Evolutionary conservation across 2,888 invertebrate genomes (phyloP).

Genomic region (Branchellion lobata): DNA sequence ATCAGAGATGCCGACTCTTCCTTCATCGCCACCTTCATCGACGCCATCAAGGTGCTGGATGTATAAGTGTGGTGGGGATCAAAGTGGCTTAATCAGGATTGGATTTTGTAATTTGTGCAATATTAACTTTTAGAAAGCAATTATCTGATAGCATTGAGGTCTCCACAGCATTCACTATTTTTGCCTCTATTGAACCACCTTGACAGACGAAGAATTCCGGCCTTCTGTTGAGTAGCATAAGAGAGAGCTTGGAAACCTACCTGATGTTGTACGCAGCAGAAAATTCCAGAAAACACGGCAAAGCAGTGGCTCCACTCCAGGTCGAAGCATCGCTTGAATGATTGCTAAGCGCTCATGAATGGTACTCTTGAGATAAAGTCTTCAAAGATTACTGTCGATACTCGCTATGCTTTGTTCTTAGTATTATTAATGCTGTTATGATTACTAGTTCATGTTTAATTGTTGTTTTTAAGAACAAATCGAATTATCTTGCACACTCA

Average conservation of each 20-base stretch:
- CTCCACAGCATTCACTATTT: background rate
- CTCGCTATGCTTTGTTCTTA: too few species aligned
- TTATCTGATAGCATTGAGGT: background rate
- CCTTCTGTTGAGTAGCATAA: background rate
- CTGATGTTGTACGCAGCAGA: slow-evolving; percentile 22
- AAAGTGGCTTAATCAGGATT: background rate
- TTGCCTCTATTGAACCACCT: background rate
- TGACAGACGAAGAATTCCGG: background rate
- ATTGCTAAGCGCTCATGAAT: too few species aligned
- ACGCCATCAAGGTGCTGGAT: slow-evolving; percentile 16
- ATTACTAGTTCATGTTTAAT: too few species aligned
- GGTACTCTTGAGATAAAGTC: too few species aligned
- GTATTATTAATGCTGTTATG: too few species aligned
- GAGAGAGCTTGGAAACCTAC: slow-evolving; percentile 27
- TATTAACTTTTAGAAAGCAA: background rate
- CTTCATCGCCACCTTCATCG: slow-evolving; percentile 25
- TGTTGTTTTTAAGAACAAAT: too few species aligned
- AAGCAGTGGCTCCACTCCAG: background rate
- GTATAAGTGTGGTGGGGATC: background rate
- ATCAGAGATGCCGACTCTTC: slow-evolving; percentile 30
- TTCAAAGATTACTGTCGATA: too few species aligned
- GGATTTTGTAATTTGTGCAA: background rate
- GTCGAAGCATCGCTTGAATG: slow-evolving; percentile 12
- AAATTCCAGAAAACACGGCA: slow-evolving; percentile 6
- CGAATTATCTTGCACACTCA: too few species aligned